phyloP scores from a whole-genome alignment of 1,140 invertebrate species.

The Drosophila trapezifrons region DNA sequence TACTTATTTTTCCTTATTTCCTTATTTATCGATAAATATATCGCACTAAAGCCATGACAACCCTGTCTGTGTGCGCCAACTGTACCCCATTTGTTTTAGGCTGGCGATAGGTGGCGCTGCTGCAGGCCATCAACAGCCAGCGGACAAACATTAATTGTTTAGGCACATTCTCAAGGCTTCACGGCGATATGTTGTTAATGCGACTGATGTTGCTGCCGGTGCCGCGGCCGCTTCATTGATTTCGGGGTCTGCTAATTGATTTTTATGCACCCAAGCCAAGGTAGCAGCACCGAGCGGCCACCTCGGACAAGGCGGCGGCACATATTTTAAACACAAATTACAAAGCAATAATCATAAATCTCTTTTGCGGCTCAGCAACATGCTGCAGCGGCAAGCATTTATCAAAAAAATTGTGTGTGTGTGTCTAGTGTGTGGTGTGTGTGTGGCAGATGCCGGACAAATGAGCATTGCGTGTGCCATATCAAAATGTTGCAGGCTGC shows the following conservation, averaged over 20 bases:
- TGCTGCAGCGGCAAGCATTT: slow-evolving; percentile 68
- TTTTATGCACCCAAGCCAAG: slow-evolving; percentile 63
- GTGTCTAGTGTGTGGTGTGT: slow-evolving; percentile 21
- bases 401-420: slow-evolving; percentile 57
- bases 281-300: slow-evolving; percentile 26
- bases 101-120: slow-evolving; percentile 77
- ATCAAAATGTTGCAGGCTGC: slow-evolving; percentile 55
- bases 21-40: no score
- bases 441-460: slow-evolving; percentile 61
- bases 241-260: slow-evolving; percentile 69
- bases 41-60: no score
- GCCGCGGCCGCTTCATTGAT: slow-evolving; percentile 33
- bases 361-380: slow-evolving; percentile 79
- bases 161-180: slow-evolving; percentile 46
- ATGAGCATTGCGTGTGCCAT: slow-evolving; percentile 78
- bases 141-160: slow-evolving; percentile 67
- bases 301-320: slow-evolving; percentile 59
- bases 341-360: slow-evolving; percentile 83
- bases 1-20: no score
- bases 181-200: slow-evolving; percentile 11
- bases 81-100: slow-evolving; percentile 49
- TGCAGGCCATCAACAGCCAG: slow-evolving; percentile 64
- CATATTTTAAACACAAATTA: slow-evolving; percentile 83
- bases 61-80: not conserved
- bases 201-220: slow-evolving; percentile 11